Conservation (phyloP, 2,888 invertebrate genomes). For the Eilema caniola region DNA sequence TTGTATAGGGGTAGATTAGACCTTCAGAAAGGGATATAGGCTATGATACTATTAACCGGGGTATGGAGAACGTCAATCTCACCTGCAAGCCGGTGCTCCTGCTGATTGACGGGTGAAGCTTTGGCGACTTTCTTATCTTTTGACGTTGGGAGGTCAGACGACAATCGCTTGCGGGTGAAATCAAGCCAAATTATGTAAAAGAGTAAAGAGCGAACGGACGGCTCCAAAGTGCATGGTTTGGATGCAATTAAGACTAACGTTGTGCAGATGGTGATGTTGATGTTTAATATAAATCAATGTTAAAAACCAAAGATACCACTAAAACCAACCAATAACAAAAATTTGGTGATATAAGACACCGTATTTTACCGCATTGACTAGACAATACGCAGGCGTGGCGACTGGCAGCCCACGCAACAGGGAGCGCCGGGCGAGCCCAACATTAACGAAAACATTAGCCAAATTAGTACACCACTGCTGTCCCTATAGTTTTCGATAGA, state of each 20-base stretch:
- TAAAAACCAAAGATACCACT: background rate
- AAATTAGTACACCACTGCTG: slow-evolving; percentile 43
- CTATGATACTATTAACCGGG: too few species aligned
- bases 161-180: background rate
- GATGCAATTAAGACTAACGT: background rate
- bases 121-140: background rate
- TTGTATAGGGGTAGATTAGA: too few species aligned
- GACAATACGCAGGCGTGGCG: slow-evolving; percentile 30
- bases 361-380: slow-evolving; percentile 18
- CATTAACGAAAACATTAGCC: slow-evolving; percentile 52
- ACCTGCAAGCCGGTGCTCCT: background rate
- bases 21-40: too few species aligned
- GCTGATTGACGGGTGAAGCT: background rate
- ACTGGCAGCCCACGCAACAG: slow-evolving; percentile 42
- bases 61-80: too few species aligned
- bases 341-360: slow-evolving; percentile 3
- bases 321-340: slow-evolving; percentile 6
- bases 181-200: too few species aligned
- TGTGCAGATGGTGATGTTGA: background rate
- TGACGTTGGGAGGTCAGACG: background rate
- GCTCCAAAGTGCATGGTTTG: background rate
- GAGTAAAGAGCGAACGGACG: too few species aligned
- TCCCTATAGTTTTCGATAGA: background rate
- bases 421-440: slow-evolving; percentile 50
- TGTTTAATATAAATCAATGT: too few species aligned